These are phyloP conservation scores for Grapholita molesta DNA, from an alignment of 1,140 invertebrate genomes.

Conservation along the genomic window DNA sequence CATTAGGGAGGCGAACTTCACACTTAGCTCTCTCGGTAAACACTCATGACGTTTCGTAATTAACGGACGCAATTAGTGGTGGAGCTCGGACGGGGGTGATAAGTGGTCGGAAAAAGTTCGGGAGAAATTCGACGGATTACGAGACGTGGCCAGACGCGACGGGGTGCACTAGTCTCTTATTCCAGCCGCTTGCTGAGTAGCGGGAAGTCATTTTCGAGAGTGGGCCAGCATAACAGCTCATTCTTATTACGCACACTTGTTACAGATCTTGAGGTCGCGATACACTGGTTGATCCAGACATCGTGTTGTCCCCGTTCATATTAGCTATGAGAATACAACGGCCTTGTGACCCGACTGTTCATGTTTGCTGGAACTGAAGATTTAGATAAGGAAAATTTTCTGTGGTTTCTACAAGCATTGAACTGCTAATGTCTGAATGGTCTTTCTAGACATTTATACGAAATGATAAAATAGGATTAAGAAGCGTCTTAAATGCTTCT, in stretches of 20 bases:
- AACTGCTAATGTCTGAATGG: neutral
- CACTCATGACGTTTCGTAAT: conserved; percentile 77
- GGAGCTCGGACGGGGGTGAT: conserved; percentile 54
- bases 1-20: conserved; percentile 71
- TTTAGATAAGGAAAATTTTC: conserved; percentile 1
- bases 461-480: neutral
- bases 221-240: neutral
- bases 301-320: neutral
- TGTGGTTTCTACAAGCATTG: neutral
- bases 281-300: neutral
- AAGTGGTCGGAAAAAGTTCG: conserved; percentile 69
- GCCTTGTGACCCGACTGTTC: neutral
- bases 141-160: conserved; percentile 27
- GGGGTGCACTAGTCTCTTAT: neutral
- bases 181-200: neutral
- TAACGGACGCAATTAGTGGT: conserved; percentile 77
- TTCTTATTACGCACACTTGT: neutral
- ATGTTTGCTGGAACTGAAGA: neutral
- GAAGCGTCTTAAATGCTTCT: neutral
- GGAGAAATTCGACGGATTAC: conserved; percentile 66
- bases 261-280: neutral
- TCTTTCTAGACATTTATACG: neutral
- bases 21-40: conserved; percentile 75
- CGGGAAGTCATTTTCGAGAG: too few species aligned
- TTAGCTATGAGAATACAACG: neutral